Conservation (phyloP, 1,140 invertebrate species). For the Cardiocondyla obscurior region DNA sequence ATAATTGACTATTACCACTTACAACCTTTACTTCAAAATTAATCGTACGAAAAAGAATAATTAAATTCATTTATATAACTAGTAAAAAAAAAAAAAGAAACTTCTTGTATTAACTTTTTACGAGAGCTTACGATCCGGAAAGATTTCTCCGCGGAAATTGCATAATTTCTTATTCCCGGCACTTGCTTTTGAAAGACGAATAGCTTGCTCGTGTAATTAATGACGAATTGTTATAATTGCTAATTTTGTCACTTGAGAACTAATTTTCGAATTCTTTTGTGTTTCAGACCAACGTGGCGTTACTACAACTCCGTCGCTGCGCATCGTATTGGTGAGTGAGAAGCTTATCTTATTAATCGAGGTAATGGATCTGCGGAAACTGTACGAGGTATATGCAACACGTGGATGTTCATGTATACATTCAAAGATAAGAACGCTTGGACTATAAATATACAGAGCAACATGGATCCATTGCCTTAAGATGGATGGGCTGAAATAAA, state of each 20-base stretch:
- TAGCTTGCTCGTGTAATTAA: not conserved
- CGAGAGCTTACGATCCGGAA: not conserved
- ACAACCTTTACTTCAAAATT: too few species aligned
- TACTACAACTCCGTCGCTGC: not conserved
- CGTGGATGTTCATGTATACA: not conserved
- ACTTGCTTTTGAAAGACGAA: not conserved
- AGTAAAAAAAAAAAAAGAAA: slow-evolving; percentile 2
- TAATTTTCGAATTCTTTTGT: not conserved
- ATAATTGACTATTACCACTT: too few species aligned
- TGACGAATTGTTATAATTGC: not conserved
- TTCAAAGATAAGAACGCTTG: not conserved
- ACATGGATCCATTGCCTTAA: not conserved
- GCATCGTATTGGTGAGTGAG: not conserved
- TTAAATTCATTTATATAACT: not conserved
- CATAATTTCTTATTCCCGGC: not conserved
- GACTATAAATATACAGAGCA: not conserved
- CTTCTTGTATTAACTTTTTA: not conserved
- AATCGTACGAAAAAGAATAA: too few species aligned
- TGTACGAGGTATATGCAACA: not conserved
- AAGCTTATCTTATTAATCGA: not conserved
- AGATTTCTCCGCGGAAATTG: not conserved
- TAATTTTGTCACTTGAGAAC: not conserved
- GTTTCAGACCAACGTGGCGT: not conserved
- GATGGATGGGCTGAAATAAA: not conserved
- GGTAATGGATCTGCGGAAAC: not conserved